Evolutionary conservation across 1,140 invertebrate genomes (phyloP), one percentile per base, ranked within the genome.

Genomic region (Sycophaga agraensis): DNA sequence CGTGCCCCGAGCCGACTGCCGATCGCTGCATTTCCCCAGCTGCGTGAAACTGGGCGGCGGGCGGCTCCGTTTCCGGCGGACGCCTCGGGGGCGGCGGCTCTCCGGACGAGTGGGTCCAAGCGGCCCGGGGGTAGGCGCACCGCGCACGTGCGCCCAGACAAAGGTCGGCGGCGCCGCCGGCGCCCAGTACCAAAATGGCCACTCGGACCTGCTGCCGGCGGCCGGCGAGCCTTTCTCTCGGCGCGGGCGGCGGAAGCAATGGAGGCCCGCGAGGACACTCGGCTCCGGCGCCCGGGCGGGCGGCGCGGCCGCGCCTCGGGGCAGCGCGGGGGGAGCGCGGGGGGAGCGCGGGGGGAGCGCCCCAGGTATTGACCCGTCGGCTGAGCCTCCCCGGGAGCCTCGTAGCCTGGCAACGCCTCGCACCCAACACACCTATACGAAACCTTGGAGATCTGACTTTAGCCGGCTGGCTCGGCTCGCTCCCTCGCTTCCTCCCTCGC

Each of bases 321-420:
- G n/a, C n/a, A n/a, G n/a, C n/a, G n/a, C n/a, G n/a, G n/a, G n/a
- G n/a, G n/a, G n/a, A 49, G n/a, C 31, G 19, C 17, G 42, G 40
- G 12, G 51, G 51, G 24, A 31, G 53, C 14, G 48, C 28, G 51
- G 46, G 40, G 11, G 64, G 66, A 71, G 71, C 70, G 70, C 73
- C 70, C 67, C 64, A 59, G 66, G 71, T 77, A 77, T 77, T 77
- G 74, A 76, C 76, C 73, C 62, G 66, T 67, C 50, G 65, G 69
- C 68, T 64, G 60, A 64, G 56, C 60, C 56, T 74, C 62, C 57
- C 57, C n/a, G 57, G 57, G 46, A 50, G 46, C 37, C 65, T 69
- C 64, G 57, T 59, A 42, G 50, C 57, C 46, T 42, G 37, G 57
- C 57, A 59, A 59, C 57, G 37, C 24, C 50, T 50, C 46, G 35